Base-by-base conservation (phyloP, 2,888 invertebrate genomes). In the Drosophila ustulata region DNA sequence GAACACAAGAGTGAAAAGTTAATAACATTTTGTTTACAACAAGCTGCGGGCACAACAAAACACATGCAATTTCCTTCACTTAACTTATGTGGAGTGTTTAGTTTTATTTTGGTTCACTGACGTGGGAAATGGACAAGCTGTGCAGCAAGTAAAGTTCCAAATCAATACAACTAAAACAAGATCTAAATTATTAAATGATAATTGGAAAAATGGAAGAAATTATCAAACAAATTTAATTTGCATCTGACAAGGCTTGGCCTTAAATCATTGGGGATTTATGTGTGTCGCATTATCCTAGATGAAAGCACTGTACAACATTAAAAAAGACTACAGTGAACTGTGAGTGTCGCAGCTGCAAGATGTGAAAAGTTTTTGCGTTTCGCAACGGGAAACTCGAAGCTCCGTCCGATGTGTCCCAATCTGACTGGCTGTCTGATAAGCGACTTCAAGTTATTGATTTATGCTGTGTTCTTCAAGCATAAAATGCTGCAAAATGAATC, bases 391-490 rank as follows among this genome's bases (percentile, higher is more conserved):
- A 47, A 28, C 32, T 23, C 28, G 28, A 46, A 49, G 28, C 52
- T 46, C 18, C 18, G 30, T 39, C 55, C 18, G 18, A 18, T 39
- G 18, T 28, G 49, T 41, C 3, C 5, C 18, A 9, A 32, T 56
- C 30, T 47, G 57, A 46, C 58, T 50, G 3, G 9, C 39, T 6
- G 41, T 56, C 30, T 47, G 57, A 46, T 23, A 34, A 37, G 55
- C 50, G 52, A 28, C 47, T 71, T 62, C 43, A 65, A 71, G 47
- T 84, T 83, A 83, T 83, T 89, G 88, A 83, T 88, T 83, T 89
- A 84, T 87, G 82, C 67, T 71, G 63, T 71, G 65, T 58, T 56
- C 34, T 47, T 70, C 66, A 70, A 62, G 71, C 67, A 71, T 68
- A 56, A 72, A 88, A 67, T 81, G 71, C 65, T 69, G 49, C 59